Evolutionary conservation across 2,888 invertebrate species (phyloP).

Genomic region (Synergus umbraculus): DNA sequence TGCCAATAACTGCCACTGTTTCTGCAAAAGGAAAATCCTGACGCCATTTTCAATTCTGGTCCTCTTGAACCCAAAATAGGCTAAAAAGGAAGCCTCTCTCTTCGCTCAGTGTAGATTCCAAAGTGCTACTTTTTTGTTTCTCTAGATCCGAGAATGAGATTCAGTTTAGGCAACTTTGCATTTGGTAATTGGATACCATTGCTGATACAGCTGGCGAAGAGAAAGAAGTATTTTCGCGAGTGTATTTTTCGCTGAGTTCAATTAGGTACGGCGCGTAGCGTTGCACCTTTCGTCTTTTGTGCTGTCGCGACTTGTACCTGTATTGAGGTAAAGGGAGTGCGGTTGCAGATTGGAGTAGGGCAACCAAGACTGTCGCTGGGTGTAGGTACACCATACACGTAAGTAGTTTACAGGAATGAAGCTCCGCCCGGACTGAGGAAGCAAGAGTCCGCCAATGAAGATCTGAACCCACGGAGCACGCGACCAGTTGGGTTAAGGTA

Average conservation of each 20-base stretch:
- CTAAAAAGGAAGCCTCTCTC: not conserved
- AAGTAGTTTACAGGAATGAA: conserved; percentile 22
- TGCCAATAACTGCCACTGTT: too few relatives aligned
- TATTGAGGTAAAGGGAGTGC: conserved; percentile 17
- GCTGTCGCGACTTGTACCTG: conserved; percentile 20
- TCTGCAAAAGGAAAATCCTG: too few relatives aligned
- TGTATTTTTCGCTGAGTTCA: conserved; percentile 29
- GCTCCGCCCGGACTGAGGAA: conserved; percentile 36
- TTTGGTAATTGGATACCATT: conserved; percentile 26
- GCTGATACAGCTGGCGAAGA: conserved; percentile 14
- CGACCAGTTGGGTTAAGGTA: conserved; percentile 69
- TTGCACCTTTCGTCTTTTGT: conserved; percentile 35
- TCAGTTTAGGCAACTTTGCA: conserved; percentile 26
- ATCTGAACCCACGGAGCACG: conserved; percentile 68
- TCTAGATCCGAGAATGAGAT: not conserved
- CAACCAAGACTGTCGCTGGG: conserved; percentile 3
- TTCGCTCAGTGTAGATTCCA: not conserved
- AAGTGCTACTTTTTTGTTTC: not conserved
- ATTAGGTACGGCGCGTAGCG: conserved; percentile 34
- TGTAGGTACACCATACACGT: conserved; percentile 1
- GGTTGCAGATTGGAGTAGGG: conserved; percentile 1
- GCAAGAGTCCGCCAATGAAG: conserved; percentile 66
- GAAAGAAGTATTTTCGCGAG: conserved; percentile 20
- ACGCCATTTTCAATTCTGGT: too few relatives aligned
- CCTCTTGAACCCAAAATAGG: not conserved